Percentiles rank a stretch among this genome's conserved stretches.
phyloP scores from a whole-genome alignment of 1,140 invertebrate genomes.

The Cephus cinctus region DNA sequence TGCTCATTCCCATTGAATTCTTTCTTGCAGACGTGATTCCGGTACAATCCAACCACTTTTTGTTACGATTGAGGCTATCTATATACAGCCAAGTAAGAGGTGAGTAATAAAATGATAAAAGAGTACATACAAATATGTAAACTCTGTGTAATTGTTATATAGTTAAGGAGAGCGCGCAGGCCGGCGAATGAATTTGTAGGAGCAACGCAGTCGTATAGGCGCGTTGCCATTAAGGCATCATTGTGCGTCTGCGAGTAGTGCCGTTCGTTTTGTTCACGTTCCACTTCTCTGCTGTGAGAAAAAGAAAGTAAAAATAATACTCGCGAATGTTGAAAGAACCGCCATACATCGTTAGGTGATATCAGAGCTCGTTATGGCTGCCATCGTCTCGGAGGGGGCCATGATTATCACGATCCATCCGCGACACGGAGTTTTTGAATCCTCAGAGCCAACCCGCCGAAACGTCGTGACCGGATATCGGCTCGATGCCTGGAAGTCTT shows the following conservation, averaged over 20 bases:
- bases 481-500: slow-evolving; percentile 63
- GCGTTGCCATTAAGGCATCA: slow-evolving; percentile 40
- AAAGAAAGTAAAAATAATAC: background rate
- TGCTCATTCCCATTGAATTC: too few relatives aligned
- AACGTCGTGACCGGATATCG: slow-evolving; percentile 63
- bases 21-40: too few relatives aligned
- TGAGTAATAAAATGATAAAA: too few relatives aligned
- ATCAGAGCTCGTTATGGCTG: too few relatives aligned
- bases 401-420: too few relatives aligned
- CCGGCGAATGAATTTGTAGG: background rate
- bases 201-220: background rate
- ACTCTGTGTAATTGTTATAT: too few relatives aligned
- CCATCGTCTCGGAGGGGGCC: too few relatives aligned
- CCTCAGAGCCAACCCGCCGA: slow-evolving; percentile 64
- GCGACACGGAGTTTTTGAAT: background rate
- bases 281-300: background rate
- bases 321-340: background rate
- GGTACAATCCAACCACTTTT: too few relatives aligned
- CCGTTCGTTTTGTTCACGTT: slow-evolving; percentile 15
- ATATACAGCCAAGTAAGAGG: too few relatives aligned
- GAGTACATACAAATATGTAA: too few relatives aligned
- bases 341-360: background rate
- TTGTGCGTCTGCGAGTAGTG: slow-evolving; percentile 44
- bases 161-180: background rate
- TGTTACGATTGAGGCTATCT: too few relatives aligned